These are phyloP conservation scores for Amyelois transitella DNA, from an alignment of 1,140 invertebrate species.

Conservation along the genomic window DNA sequence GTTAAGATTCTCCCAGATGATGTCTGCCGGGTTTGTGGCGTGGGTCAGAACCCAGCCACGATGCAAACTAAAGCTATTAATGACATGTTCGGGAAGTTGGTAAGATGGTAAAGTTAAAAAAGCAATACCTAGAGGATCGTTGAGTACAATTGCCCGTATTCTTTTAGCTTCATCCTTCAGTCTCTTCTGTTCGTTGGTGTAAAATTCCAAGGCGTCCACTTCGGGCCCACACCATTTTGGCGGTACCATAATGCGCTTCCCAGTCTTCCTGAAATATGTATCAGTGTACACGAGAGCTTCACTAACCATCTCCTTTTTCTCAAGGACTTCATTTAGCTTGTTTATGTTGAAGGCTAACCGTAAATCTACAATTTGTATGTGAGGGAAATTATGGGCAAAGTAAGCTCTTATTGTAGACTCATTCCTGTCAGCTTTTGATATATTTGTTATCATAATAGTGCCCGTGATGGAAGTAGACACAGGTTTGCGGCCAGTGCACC, in stretches of 20 bases:
- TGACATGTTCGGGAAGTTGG: slow-evolving; percentile 83
- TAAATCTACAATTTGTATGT: slow-evolving; percentile 88
- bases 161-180: slow-evolving; percentile 85
- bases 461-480: slow-evolving; percentile 77
- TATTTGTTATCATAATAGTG: slow-evolving; percentile 89
- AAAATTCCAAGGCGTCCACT: slow-evolving; percentile 92
- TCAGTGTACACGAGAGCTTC: slow-evolving; percentile 90
- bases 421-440: slow-evolving; percentile 84
- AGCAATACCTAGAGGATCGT: slow-evolving; percentile 89
- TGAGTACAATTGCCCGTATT: slow-evolving; percentile 83
- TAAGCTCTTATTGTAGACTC: slow-evolving; percentile 79
- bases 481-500: slow-evolving; percentile 79
- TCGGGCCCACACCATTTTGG: slow-evolving; percentile 82
- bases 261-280: slow-evolving; percentile 81
- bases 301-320: slow-evolving; percentile 83
- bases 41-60: slow-evolving; percentile 89
- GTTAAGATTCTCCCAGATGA: slow-evolving; percentile 96
- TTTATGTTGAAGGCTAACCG: slow-evolving; percentile 93
- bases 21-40: slow-evolving; percentile 93
- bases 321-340: slow-evolving; percentile 85
- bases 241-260: slow-evolving; percentile 82
- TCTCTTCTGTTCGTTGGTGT: slow-evolving; percentile 85
- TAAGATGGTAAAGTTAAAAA: slow-evolving; percentile 92
- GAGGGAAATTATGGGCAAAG: slow-evolving; percentile 90
- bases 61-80: slow-evolving; percentile 80